phyloP scores from a whole-genome alignment of 2,113 vertebrate species.

The Turnix velox region DNA sequence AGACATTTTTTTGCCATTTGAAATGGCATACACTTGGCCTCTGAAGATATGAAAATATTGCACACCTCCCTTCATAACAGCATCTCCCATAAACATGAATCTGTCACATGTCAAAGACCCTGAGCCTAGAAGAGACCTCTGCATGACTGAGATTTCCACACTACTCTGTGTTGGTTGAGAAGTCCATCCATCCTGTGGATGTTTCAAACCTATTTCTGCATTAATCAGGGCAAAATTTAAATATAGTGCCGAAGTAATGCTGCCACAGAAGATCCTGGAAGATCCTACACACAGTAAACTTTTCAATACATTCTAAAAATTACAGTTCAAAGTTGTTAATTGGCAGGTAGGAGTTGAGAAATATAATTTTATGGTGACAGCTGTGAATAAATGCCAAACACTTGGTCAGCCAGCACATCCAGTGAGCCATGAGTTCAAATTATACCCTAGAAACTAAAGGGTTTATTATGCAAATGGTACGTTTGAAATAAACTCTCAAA shows the following conservation, averaged over 20 bases:
- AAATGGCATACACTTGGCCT: not conserved
- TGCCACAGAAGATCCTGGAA: not conserved
- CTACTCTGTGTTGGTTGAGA: not conserved
- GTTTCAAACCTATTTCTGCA: not conserved
- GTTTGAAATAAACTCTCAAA: not conserved
- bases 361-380: not conserved
- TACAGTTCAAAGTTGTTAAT: not conserved
- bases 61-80: not conserved
- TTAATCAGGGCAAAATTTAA: constrained; percentile 26
- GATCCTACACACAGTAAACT: not conserved
- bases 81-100: not conserved
- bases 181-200: not conserved
- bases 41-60: not conserved
- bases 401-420: not conserved
- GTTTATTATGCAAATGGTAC: not conserved
- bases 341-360: not conserved
- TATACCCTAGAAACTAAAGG: not conserved
- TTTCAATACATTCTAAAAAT: not conserved
- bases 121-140: not conserved
- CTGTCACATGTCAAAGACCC: not conserved
- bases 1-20: not conserved
- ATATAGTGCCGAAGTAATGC: not conserved
- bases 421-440: not conserved
- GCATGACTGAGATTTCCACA: not conserved
- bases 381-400: not conserved